These are phyloP conservation scores for Pan troglodytes DNA, from an alignment of 2,113 vertebrate genomes.

Conservation along the genomic window DNA sequence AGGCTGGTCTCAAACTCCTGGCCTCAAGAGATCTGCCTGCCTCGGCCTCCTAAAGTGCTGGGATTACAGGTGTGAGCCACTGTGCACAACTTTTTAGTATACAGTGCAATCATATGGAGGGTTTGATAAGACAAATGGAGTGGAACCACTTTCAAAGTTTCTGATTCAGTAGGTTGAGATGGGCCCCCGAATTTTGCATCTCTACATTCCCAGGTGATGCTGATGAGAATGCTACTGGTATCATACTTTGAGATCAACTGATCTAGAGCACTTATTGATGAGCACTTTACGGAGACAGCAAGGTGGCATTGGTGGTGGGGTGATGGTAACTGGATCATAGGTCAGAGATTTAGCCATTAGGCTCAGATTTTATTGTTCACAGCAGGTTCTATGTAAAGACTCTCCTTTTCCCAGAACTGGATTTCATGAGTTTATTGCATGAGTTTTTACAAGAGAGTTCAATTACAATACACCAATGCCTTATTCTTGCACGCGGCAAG, in stretches of 20 bases:
- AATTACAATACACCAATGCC: neutral
- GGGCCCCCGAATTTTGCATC: neutral
- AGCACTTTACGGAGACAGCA: neutral
- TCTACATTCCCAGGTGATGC: neutral
- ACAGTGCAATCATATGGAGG: no score
- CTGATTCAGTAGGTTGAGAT: neutral
- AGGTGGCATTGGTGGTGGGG: neutral
- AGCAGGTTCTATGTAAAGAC: slow-evolving; percentile 77
- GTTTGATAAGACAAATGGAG: neutral
- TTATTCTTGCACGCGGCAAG: neutral
- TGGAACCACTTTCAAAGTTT: neutral
- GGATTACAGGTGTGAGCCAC: no score
- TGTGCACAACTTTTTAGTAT: no score
- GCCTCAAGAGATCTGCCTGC: no score
- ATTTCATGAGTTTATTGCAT: slow-evolving; percentile 80
- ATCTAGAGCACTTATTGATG: neutral
- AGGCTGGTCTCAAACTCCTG: no score
- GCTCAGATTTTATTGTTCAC: neutral
- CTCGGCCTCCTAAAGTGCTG: no score
- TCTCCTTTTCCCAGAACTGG: slow-evolving; percentile 76
- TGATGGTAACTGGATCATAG: slow-evolving; percentile 72
- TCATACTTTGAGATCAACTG: neutral
- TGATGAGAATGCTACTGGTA: neutral
- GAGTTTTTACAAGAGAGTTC: slow-evolving; percentile 72
- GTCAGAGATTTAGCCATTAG: slow-evolving; percentile 44